Evolutionary conservation across 2,888 invertebrate genomes (phyloP).

Genomic region (Andrena hattorfiana): DNA sequence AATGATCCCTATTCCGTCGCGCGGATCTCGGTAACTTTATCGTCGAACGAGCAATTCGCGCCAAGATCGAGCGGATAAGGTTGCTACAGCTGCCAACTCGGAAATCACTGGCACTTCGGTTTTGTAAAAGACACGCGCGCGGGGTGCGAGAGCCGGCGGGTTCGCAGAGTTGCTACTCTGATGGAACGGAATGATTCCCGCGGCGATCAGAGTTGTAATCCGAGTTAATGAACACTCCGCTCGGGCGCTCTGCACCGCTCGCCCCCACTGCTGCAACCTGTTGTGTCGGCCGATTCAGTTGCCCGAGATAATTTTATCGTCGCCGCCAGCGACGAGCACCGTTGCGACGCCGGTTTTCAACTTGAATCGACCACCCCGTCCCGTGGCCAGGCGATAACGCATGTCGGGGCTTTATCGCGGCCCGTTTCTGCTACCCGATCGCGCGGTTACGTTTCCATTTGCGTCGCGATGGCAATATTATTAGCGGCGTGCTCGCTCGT

Average conservation of each 20-base stretch:
- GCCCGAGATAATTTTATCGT: conserved; percentile 45
- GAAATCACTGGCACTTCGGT: too few species aligned
- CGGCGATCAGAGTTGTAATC: background rate
- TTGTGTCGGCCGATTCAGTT: conserved; percentile 17
- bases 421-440: background rate
- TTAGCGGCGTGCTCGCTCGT: conserved; percentile 7
- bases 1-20: background rate
- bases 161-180: background rate
- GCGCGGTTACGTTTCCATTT: conserved; percentile 29
- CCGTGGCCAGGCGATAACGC: background rate
- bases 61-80: background rate
- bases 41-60: background rate
- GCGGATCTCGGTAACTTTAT: conserved; percentile 24
- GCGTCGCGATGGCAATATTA: conserved; percentile 2
- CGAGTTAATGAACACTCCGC: background rate
- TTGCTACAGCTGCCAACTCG: background rate
- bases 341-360: conserved; percentile 6
- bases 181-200: background rate
- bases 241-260: background rate
- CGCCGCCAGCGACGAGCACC: background rate
- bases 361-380: background rate
- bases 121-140: too few species aligned
- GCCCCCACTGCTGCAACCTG: conserved; percentile 27
- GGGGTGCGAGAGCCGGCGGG: background rate
- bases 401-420: conserved; percentile 14